These are phyloP conservation scores for Neuroterus valhalla DNA, from an alignment of 1,140 invertebrate genomes.

Conservation along the genomic window DNA sequence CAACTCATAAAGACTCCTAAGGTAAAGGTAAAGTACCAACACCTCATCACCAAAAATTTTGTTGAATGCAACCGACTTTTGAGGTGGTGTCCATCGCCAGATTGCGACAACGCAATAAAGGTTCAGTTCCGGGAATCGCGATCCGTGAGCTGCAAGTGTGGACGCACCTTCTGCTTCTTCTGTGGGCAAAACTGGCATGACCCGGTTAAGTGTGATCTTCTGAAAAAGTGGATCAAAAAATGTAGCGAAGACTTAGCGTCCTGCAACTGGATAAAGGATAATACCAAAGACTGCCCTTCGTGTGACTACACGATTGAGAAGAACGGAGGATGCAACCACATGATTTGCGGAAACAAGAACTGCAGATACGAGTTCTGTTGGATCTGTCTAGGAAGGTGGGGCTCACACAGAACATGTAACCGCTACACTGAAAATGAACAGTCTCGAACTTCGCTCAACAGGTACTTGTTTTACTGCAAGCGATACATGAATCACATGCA, in stretches of 20 bases:
- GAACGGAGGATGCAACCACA: constrained; percentile 99
- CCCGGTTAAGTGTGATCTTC: constrained; percentile 94
- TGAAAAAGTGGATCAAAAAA: constrained; percentile 99
- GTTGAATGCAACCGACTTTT: constrained; percentile 97
- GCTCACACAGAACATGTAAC: constrained; percentile 98
- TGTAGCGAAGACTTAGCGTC: constrained; percentile 99
- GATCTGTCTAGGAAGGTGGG: constrained; percentile 99
- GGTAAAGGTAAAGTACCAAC: constrained; percentile 97
- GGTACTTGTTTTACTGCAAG: constrained; percentile 99
- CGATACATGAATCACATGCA: constrained; percentile 99
- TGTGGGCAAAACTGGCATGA: constrained; percentile 99
- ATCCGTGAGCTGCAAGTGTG: constrained; percentile 95
- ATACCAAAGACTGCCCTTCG: constrained; percentile 99
- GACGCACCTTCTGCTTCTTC: constrained; percentile 96
- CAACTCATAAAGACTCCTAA: constrained; percentile 92
- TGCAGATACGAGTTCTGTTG: constrained; percentile 99
- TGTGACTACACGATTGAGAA: constrained; percentile 99
- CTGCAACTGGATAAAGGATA: constrained; percentile 99
- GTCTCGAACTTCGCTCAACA: constrained; percentile 91
- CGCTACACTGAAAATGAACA: constrained; percentile 98
- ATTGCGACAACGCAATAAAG: constrained; percentile 97
- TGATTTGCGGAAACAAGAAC: constrained; percentile 99
- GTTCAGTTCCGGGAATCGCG: constrained; percentile 94
- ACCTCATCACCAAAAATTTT: constrained; percentile 99
- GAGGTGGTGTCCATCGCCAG: constrained; percentile 97